Conservation (phyloP, 1,140 invertebrate genomes). For the Caenorhabditis elegans region DNA sequence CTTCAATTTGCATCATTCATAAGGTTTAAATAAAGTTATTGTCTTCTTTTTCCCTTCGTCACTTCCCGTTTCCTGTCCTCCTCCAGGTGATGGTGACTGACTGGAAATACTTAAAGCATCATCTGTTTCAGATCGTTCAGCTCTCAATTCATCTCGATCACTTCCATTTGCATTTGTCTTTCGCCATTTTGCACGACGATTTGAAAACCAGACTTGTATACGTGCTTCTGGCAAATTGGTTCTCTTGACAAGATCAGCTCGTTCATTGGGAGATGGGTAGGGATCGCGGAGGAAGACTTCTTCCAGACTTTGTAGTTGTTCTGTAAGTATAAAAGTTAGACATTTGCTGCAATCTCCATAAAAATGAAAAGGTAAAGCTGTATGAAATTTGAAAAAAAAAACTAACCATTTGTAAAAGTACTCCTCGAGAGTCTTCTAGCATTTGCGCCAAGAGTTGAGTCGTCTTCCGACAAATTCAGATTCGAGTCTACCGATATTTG, state of each 20-base stretch:
- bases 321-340: too few species aligned
- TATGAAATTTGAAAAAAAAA: not conserved
- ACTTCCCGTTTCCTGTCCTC: not conserved
- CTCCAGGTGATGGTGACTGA: not conserved
- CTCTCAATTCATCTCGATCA: not conserved
- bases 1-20: too few species aligned
- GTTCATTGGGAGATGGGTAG: slow-evolving; percentile 60
- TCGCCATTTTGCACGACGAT: slow-evolving; percentile 58
- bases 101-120: slow-evolving; percentile 20
- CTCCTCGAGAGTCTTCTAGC: slow-evolving; percentile 25
- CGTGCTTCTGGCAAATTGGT: slow-evolving; percentile 65
- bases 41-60: not conserved
- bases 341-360: too few species aligned
- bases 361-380: not conserved
- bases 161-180: slow-evolving; percentile 39
- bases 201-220: slow-evolving; percentile 67
- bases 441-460: not conserved
- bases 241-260: slow-evolving; percentile 65
- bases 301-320: slow-evolving; percentile 56
- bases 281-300: slow-evolving; percentile 45
- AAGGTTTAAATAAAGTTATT: slow-evolving; percentile 34
- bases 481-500: not conserved
- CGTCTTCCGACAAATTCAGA: slow-evolving; percentile 1
- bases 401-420: slow-evolving; percentile 39
- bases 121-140: slow-evolving; percentile 11